phyloP scores from a whole-genome alignment of 2,797 vertebrate genomes.

The Myotis vivesi region DNA sequence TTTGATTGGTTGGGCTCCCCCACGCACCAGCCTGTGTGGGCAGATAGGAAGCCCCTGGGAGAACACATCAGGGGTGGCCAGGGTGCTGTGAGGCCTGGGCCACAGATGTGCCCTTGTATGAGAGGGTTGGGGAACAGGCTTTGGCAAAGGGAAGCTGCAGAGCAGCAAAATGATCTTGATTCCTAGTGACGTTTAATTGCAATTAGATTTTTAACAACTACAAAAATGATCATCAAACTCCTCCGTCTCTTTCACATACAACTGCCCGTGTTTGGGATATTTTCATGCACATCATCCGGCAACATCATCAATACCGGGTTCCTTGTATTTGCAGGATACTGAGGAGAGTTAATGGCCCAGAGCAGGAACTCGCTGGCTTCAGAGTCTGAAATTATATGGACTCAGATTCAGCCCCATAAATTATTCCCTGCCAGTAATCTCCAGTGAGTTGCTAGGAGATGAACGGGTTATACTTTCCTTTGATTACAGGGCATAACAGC shows the following conservation, averaged over 20 bases:
- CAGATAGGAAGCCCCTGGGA: conserved; percentile 38
- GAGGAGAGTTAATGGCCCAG: conserved; percentile 3
- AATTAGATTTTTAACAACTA: conserved; percentile 42
- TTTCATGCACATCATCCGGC: not conserved
- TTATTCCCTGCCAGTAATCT: conserved; percentile 58
- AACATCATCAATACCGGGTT: not conserved
- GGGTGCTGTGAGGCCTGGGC: not conserved
- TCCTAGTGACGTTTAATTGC: not conserved
- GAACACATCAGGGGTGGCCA: not conserved
- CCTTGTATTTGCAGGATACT: not conserved
- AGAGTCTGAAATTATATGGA: not conserved
- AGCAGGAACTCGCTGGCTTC: not conserved
- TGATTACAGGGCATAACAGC: conserved; percentile 68
- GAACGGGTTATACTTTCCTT: conserved; percentile 61
- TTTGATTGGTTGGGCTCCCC: conserved; percentile 50
- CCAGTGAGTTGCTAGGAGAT: conserved; percentile 62
- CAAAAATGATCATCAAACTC: not conserved
- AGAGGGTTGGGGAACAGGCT: not conserved
- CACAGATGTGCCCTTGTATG: conserved; percentile 53
- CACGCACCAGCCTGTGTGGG: conserved; percentile 17
- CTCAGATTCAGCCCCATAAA: conserved; percentile 39
- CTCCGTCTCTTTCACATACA: not conserved
- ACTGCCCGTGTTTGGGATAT: not conserved
- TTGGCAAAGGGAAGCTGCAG: not conserved
- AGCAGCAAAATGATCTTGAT: conserved; percentile 6